Base-by-base conservation (phyloP, 1,140 invertebrate genomes). In the Tetramorium simillimum region DNA sequence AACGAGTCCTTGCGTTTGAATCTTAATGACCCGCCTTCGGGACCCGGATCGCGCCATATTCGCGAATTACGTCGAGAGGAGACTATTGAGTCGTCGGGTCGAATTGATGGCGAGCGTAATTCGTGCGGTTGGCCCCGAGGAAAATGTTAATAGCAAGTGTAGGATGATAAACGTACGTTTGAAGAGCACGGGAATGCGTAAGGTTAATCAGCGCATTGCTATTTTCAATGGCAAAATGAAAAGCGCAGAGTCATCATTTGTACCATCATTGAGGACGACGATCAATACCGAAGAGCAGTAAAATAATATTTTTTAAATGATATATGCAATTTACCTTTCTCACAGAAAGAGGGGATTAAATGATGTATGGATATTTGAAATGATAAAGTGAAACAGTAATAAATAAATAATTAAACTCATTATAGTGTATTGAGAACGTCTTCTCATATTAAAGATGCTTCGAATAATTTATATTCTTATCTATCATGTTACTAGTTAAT, bases 1-100 rank as follows among this genome's bases (percentile, higher is more conserved):
- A 73, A 84, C 80, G 80, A 84, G 80, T 84, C 40, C 40, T 84
- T 75, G 80, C 69, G 69, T 84, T 84, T 84, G 80, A 84, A 84
- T 84, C 80, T 84, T 84, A 84, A 84, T 84, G 80, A 84, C 24
- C 28, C 43, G 69, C 53, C 69, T 82, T 84, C 69, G 53, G n/a
- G 73, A 33, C 40, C 4, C 18, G 28, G 40, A 73, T 84, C 51
- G 53, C 80, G 53, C 43, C 40, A 73, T 84, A 75, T 49, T 75
- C 37, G 69, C 80, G 80, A 84, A 84, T 84, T 84, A 75, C 69
- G n/a, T 60, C 56, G 69, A 49, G 46, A 53, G 24, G 18, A 60
- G 24, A 84, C 40, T 70, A 70, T 81, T 75, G 69, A 84, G 40
- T 84, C 69, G 69, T 84, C n/a, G 46, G n/a, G 3, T 73, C 16